Conservation (phyloP, 2,113 vertebrate genomes). For the Seriola quinqueradiata region DNA sequence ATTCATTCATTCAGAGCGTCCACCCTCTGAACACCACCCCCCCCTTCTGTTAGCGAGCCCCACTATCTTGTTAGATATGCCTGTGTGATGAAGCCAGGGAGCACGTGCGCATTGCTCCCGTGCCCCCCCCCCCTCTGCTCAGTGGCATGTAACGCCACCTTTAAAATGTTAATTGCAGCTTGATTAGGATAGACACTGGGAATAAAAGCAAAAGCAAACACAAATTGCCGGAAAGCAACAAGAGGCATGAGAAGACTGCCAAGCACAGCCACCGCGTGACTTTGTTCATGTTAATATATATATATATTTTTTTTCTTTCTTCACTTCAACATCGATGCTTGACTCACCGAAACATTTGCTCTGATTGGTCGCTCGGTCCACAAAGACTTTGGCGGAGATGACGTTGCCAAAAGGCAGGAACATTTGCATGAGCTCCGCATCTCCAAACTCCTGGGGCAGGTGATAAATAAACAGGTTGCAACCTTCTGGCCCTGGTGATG, state of each 20-base stretch:
- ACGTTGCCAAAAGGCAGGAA: conserved; percentile 98
- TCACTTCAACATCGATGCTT: conserved; percentile 11
- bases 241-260: conserved; percentile 59
- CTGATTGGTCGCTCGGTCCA: conserved; percentile 99
- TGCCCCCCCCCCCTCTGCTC: conserved; percentile 38
- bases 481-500: conserved; percentile 93
- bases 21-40: not conserved
- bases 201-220: conserved; percentile 71
- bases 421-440: conserved; percentile 98
- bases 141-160: conserved; percentile 69
- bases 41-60: not conserved
- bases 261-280: conserved; percentile 46
- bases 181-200: conserved; percentile 76
- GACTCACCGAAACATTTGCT: conserved; percentile 99
- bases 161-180: conserved; percentile 77
- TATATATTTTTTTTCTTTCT: not conserved
- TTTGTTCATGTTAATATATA: conserved; percentile 26
- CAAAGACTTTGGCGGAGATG: conserved; percentile 99
- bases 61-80: conserved; percentile 48
- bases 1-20: conserved; percentile 15
- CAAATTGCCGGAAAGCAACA: conserved; percentile 65
- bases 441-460: conserved; percentile 99
- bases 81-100: conserved; percentile 49
- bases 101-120: not conserved
- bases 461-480: conserved; percentile 99